These are phyloP conservation scores for Lasioglossum marginatum DNA, from an alignment of 2,888 invertebrate genomes.

Conservation along the genomic window DNA sequence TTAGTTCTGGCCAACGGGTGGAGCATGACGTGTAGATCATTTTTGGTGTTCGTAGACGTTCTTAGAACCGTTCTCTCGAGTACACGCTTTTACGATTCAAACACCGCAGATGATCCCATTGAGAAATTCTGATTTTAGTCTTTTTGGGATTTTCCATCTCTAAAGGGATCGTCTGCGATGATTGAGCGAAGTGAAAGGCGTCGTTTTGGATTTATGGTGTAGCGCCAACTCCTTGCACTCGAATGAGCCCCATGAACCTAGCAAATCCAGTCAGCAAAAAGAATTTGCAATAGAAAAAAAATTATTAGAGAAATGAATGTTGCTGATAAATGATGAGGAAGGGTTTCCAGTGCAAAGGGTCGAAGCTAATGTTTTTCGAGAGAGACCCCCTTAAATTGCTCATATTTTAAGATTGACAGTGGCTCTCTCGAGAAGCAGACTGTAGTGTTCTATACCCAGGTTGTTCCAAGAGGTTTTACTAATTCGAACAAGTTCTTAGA, in stretches of 20 bases:
- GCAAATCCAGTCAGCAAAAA: too few species aligned
- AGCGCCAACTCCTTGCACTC: neutral
- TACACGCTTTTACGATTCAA: neutral
- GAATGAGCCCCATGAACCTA: neutral
- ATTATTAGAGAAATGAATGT: too few species aligned
- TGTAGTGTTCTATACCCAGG: neutral
- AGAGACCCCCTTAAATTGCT: neutral
- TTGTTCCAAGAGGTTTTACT: neutral
- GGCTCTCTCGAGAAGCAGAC: neutral
- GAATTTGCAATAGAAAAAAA: too few species aligned
- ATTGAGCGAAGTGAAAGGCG: neutral
- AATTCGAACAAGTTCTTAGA: neutral
- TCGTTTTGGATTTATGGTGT: neutral
- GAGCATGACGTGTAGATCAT: neutral
- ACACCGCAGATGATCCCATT: neutral
- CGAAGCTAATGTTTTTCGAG: neutral
- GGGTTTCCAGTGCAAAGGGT: neutral
- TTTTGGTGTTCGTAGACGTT: conserved; percentile 2
- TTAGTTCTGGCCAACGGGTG: neutral
- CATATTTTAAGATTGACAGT: neutral
- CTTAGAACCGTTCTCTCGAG: neutral
- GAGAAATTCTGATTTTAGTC: neutral
- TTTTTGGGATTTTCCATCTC: neutral
- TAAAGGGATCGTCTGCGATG: neutral
- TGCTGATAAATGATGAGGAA: neutral